These are phyloP conservation scores for Poeciliopsis gracilis DNA, from an alignment of 2,797 vertebrate species.

Conservation along the genomic window DNA sequence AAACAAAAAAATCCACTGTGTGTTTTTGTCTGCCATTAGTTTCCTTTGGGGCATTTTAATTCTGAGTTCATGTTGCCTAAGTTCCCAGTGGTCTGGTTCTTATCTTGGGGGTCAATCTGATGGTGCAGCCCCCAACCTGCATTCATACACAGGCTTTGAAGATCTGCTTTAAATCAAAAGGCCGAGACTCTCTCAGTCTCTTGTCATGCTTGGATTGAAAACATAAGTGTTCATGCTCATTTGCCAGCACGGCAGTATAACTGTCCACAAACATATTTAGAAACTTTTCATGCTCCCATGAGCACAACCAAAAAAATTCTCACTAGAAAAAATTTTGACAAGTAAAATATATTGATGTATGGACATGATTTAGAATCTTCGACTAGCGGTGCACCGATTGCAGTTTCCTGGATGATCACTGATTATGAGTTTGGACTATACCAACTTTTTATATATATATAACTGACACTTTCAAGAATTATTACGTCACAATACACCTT, in stretches of 20 bases:
- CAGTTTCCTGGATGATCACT: no score
- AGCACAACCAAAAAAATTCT: conserved; percentile 7
- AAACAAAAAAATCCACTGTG: background rate
- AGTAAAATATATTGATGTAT: conserved; percentile 12
- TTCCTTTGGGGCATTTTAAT: conserved; percentile 26
- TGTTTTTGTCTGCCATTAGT: conserved; percentile 9
- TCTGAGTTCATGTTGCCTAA: conserved; percentile 33
- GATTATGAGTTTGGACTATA: no score
- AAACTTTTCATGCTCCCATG: conserved; percentile 1
- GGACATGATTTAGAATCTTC: background rate
- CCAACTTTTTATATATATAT: no score
- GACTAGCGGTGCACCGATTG: no score
- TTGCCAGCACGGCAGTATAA: conserved; percentile 15
- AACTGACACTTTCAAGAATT: no score
- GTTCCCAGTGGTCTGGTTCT: conserved; percentile 64
- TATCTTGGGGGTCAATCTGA: conserved; percentile 63
- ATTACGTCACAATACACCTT: no score
- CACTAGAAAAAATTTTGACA: background rate
- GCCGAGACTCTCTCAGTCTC: conserved; percentile 44
- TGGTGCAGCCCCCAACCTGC: conserved; percentile 37
- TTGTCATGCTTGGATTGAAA: conserved; percentile 60
- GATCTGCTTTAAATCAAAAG: conserved; percentile 67
- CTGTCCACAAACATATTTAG: conserved; percentile 17
- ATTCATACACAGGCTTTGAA: conserved; percentile 51
- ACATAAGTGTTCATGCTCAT: conserved; percentile 43